Evolutionary conservation across 2,797 vertebrate species (phyloP), one percentile per base, ranked within the genome.

Genomic region (Enteromius thamalakanensis): DNA sequence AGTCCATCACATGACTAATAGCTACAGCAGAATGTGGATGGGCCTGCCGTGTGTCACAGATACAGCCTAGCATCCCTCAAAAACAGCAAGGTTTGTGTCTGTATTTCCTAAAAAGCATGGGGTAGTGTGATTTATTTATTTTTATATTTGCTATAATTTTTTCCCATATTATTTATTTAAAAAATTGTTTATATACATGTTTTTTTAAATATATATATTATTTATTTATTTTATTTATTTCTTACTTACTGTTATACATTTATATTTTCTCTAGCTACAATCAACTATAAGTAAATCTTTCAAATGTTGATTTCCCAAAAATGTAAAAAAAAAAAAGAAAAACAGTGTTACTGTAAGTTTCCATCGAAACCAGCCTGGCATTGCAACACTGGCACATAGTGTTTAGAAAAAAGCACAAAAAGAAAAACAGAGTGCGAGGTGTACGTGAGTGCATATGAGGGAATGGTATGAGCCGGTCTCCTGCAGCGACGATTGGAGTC

Each of bases 401-500:
- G 40, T 15, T 68, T 7, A 40, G 10, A 12, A 53, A 53, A 1
- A 29, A 26, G 9, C 64, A 34, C 12, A 2, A 47, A 42, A 60
- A 42, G 0, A 4, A 64, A 14, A 55, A 75, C 1, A 23, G 15
- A 53, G 32, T n/a, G 34, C 3, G 9, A 55, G 3, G 21, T 21
- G 53, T n/a, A 8, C 10, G 4, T 45, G 26, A 77, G 81, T 45
- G 65, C 81, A 70, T 83, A 60, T 70, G 75, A 75, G 65, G 37
- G 5, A 49, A 78, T 10, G 75, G 40, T 40, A 49, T 14, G 51
- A 62, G 40, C 49, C 40, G 42, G 55, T 42, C 42, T 83, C 86
- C 84, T 68, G 69, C 69, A 23, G 76, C 26, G 74, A 37, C 1
- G 29, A 77, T 76, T 84, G 70, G 53, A 67, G 37, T 85, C 47